Evolutionary conservation across 2,888 invertebrate genomes (phyloP).

Genomic region (Nomada fabriciana): DNA sequence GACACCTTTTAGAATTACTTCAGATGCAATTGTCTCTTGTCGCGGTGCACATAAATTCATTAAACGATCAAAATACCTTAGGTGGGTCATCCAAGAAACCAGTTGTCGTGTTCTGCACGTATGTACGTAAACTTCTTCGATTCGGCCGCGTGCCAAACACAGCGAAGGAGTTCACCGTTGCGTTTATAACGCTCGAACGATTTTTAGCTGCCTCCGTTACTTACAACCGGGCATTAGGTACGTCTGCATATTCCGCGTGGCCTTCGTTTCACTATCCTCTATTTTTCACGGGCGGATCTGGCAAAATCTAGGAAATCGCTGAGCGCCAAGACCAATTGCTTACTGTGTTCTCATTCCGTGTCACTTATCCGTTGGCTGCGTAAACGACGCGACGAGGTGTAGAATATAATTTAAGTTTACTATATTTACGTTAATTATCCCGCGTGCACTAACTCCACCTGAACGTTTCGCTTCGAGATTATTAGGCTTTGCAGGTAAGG

Average conservation of each 20-base stretch:
- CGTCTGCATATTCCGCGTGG: conserved; percentile 36
- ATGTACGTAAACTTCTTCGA: conserved; percentile 7
- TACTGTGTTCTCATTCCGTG: not conserved
- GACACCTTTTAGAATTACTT: no score
- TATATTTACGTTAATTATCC: not conserved
- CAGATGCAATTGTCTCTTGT: not conserved
- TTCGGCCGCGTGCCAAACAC: conserved; percentile 49
- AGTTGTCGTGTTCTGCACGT: not conserved
- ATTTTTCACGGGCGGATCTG: not conserved
- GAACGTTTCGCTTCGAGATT: no score
- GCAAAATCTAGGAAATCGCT: not conserved
- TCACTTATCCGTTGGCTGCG: not conserved
- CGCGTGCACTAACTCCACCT: not conserved
- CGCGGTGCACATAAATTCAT: not conserved
- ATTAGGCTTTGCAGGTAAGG: not conserved
- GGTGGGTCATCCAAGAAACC: not conserved
- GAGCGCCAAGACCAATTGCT: not conserved
- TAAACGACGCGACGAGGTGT: no score
- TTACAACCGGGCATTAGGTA: conserved; percentile 29
- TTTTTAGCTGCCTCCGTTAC: conserved; percentile 33
- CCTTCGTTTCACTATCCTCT: conserved; percentile 41
- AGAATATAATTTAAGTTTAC: no score
- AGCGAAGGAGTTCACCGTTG: conserved; percentile 27
- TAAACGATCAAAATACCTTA: conserved; percentile 1
- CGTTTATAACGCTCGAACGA: conserved; percentile 46